Evolutionary conservation across 2,113 vertebrate genomes (phyloP).

Genomic region (Sarotherodon lohbergeri): DNA sequence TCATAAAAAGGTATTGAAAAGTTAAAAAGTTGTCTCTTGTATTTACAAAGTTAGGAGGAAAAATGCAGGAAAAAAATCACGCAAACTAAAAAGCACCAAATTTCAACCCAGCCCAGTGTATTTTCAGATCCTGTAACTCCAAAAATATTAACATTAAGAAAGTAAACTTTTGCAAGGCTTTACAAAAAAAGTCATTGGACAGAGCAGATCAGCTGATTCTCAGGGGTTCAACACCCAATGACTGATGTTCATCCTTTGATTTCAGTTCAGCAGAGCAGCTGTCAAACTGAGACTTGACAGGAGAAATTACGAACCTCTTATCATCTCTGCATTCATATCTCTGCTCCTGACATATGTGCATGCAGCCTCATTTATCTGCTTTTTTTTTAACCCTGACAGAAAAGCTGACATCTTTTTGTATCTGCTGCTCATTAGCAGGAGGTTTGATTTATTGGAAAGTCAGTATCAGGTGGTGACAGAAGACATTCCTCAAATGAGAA

Average conservation of each 20-base stretch:
- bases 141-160: not conserved
- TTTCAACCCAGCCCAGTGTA: not conserved
- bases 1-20: not conserved
- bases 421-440: constrained; percentile 1
- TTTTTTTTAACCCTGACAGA: not conserved
- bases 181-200: not conserved
- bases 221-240: not conserved
- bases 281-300: not conserved
- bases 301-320: not conserved
- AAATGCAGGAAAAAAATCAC: not conserved
- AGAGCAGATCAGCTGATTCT: not conserved
- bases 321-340: not conserved
- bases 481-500: constrained; percentile 40
- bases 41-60: not conserved
- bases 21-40: not conserved
- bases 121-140: not conserved
- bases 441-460: constrained; percentile 31
- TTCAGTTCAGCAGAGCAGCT: not conserved
- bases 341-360: not conserved
- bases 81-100: not conserved
- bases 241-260: not conserved
- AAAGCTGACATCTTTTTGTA: constrained; percentile 21
- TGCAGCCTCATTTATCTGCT: not conserved
- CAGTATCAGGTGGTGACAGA: constrained; percentile 40
- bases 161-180: not conserved